Base-by-base conservation (phyloP, 2,888 invertebrate species). In the Baccha elongata region DNA sequence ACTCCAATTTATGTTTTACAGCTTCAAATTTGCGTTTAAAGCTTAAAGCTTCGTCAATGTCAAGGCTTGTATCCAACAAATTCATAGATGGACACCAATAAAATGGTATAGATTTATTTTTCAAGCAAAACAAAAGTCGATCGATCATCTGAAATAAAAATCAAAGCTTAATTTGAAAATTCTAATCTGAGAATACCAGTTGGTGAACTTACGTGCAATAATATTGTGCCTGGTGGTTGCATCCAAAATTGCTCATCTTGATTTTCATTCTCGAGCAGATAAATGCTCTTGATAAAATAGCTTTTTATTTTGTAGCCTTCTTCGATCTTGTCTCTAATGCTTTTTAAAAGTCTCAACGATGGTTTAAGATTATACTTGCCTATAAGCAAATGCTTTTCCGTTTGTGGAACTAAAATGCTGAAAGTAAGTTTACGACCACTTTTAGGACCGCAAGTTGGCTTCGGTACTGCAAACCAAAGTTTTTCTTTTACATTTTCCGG, bases 231-330 rank as follows among this genome's bases (percentile, higher is more conserved):
- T 3, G 84, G 0, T 0, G 87, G 53, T 1, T 83, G 17, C 10
- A 72, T 17, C 87, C 87, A 87, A 72, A 86, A 87, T 0, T 10
- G 0, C 0, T 17, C 5, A 0, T 17, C 0, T 3, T 65, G 42
- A 2, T 58, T 48, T 0, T 83, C 52, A 6, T 79, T 75, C 44
- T 87, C 86, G 75, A 76, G 78, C n/a, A 87, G 53, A 65, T 85
- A 87, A 5, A 85, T 60, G 0, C 85, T 85, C 6, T 87, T 87
- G 0, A 87, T 74, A 10, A 86, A 87, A 53, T 86, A 87, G 48
- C 86, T 87, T 69, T 87, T 87, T 29, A 87, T 32, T 5, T 68
- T 65, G 5, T 69, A 73, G 0, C 42, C 32, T 1, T 26, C n/a
- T 0, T 23, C 8, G 0, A 13, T 26, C 1, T 58, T 50, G 19